Percentiles rank a stretch among this genome's conserved stretches.
These are phyloP conservation scores for Chrysodeixis includens DNA, from an alignment of 2,888 invertebrate genomes.

Conservation along the genomic window DNA sequence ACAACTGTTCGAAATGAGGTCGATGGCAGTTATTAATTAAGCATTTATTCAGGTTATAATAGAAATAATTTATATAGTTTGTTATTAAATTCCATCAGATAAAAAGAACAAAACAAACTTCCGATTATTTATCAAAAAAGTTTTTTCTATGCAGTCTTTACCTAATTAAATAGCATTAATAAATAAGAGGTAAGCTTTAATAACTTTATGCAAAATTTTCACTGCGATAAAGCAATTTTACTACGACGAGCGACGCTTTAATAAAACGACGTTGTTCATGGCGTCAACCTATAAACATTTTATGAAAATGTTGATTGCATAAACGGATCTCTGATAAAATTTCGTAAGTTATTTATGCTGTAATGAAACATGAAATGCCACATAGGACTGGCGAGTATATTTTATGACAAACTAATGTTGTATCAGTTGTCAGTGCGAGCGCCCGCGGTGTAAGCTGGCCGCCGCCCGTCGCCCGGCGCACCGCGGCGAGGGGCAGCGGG, in stretches of 20 bases:
- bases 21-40: slow-evolving; percentile 38
- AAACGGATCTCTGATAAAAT: slow-evolving; percentile 37
- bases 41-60: background rate
- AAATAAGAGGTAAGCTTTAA: slow-evolving; percentile 25
- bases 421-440: slow-evolving; percentile 52
- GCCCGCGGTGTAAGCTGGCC: slow-evolving; percentile 32
- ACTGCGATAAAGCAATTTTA: slow-evolving; percentile 35
- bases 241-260: slow-evolving; percentile 16
- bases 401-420: slow-evolving; percentile 53
- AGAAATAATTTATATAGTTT: too few species aligned
- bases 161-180: slow-evolving; percentile 14
- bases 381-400: slow-evolving; percentile 27
- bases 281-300: slow-evolving; percentile 35
- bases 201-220: slow-evolving; percentile 34
- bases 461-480: background rate
- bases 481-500: slow-evolving; percentile 7
- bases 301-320: slow-evolving; percentile 44
- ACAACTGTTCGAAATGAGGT: slow-evolving; percentile 24
- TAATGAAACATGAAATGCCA: slow-evolving; percentile 51
- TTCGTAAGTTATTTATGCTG: slow-evolving; percentile 41
- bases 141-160: slow-evolving; percentile 4
- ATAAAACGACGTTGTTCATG: slow-evolving; percentile 35
- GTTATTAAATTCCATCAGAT: too few species aligned
- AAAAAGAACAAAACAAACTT: background rate
- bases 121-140: background rate